Evolutionary conservation across 2,888 invertebrate genomes (phyloP).

Genomic region (Papilio demoleus): DNA sequence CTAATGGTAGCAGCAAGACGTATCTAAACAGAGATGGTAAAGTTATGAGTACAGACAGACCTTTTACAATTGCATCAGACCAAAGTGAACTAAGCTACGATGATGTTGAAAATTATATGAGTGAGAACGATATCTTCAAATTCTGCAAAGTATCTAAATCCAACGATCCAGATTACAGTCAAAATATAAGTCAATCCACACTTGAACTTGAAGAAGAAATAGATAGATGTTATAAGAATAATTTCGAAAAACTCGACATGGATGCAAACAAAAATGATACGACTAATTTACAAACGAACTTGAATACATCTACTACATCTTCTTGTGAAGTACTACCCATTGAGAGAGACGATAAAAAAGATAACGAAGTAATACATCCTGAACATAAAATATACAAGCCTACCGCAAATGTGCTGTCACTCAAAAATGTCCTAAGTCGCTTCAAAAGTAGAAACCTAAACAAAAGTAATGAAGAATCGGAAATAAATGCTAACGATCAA

Average conservation of each 20-base stretch:
- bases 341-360: constrained; percentile 75
- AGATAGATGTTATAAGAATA: constrained; percentile 78
- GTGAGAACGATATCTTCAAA: constrained; percentile 73
- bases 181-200: constrained; percentile 78
- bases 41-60: constrained; percentile 85
- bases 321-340: constrained; percentile 81
- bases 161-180: constrained; percentile 63
- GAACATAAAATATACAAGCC: constrained; percentile 92
- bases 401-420: constrained; percentile 79
- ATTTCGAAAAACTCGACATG: constrained; percentile 70
- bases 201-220: constrained; percentile 80
- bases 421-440: constrained; percentile 83
- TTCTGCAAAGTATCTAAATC: constrained; percentile 69
- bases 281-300: constrained; percentile 71
- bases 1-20: constrained; percentile 74
- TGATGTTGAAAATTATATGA: constrained; percentile 85
- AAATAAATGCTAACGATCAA: constrained; percentile 75
- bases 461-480: constrained; percentile 67
- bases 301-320: constrained; percentile 80
- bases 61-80: constrained; percentile 88
- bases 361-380: constrained; percentile 85
- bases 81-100: constrained; percentile 87
- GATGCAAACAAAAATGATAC: constrained; percentile 71
- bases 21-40: constrained; percentile 85
- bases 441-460: constrained; percentile 76